These are phyloP conservation scores for Sitta carolinensis DNA, from an alignment of 2,797 vertebrate species.

Conservation along the genomic window DNA sequence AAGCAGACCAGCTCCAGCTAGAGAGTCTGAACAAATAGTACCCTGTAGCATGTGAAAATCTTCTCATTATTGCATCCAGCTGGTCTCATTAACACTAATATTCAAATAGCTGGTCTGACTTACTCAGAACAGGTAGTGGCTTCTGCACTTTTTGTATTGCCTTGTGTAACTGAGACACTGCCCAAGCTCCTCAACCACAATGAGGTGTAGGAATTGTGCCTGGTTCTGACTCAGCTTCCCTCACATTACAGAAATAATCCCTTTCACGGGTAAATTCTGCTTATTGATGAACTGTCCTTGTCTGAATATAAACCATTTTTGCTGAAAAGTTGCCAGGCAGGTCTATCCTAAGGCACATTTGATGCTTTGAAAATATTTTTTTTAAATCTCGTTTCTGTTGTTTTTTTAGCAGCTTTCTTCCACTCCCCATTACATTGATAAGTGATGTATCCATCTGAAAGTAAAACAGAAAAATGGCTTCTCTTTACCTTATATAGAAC, in stretches of 20 bases:
- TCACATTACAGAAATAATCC: not conserved
- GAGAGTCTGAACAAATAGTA: not conserved
- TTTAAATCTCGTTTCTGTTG: not conserved
- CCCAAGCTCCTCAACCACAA: accelerated
- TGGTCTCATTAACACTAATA: not conserved
- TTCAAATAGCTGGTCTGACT: not conserved
- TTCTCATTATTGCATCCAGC: not conserved
- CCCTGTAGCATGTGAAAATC: not conserved
- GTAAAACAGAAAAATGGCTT: not conserved
- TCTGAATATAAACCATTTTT: not conserved
- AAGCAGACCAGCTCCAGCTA: not conserved
- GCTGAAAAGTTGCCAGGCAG: not conserved
- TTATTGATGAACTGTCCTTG: not conserved
- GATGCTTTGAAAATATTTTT: not conserved
- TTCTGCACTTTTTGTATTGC: not conserved
- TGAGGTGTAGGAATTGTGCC: not conserved
- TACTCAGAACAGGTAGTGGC: not conserved
- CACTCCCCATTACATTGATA: not conserved
- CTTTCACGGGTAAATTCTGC: not conserved
- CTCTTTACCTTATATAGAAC: not conserved
- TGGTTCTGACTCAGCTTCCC: not conserved
- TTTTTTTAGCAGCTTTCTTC: not conserved
- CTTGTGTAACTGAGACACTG: not conserved
- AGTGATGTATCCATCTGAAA: not conserved
- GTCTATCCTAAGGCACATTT: not conserved